Base-by-base conservation (phyloP, 1,140 invertebrate species). In the Drosophila pectinifera region DNA sequence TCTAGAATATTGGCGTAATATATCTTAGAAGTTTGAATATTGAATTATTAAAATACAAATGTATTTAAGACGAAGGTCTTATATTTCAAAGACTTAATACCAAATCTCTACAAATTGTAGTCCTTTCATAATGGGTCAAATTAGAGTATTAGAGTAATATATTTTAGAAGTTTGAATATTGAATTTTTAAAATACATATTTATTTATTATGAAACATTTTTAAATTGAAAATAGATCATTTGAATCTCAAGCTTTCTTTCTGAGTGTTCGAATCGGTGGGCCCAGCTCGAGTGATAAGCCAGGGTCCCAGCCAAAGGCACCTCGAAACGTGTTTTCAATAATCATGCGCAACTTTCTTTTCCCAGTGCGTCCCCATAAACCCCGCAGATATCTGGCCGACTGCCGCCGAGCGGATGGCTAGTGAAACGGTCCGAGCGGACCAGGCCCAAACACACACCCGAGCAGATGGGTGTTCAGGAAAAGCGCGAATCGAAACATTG, bases 261-360 rank as follows among this genome's bases (percentile, higher is more conserved):
- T 31, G 68, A 45, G 48, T 53, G 39, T 31, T 20, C 54, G 39
- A 51, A 48, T 67, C 11, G 56, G 7, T 41, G 56, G 54, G n/a
- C 56, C 20, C 46, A 73, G 36, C 41, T 26, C 16, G 31, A 34
- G 18, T 73, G 68, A 73, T 74, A 73, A 73, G 58, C 70, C 55
- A 31, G 36, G 39, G 36, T 54, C 45, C 42, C 64, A 53, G 41
- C 58, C 49, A 59, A 78, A 38, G 42, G 24, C 53, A 38, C 42
- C 55, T 22, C 56, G 64, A 69, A 86, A 86, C 82, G 75, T 82
- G 82, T 86, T 86, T 88, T 79, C 56, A 86, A 81, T 86, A 86
- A 88, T 76, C 78, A 86, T 82, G 82, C 83, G 70, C 82, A 88
- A 82, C 82, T 86, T 86, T 86, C 82, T 88, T 86, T 86, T 86